These are phyloP conservation scores for Drosophila simulans DNA, from an alignment of 1,140 invertebrate species.

Conservation along the genomic window DNA sequence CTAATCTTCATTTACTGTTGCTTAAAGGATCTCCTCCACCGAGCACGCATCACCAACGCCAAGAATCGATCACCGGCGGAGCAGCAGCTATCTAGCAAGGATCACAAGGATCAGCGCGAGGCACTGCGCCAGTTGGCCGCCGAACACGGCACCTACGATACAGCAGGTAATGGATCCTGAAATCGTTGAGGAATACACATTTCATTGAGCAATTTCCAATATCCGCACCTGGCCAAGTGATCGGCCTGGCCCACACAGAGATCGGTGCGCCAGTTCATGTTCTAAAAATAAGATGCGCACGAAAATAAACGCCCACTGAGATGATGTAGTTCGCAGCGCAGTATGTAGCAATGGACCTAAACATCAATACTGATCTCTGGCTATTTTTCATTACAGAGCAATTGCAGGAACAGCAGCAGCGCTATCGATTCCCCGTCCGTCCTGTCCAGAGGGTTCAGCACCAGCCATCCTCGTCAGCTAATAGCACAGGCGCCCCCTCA, in stretches of 20 bases:
- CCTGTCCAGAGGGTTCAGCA: slow-evolving; percentile 79
- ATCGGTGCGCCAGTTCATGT: slow-evolving; percentile 74
- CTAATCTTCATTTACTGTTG: slow-evolving; percentile 59
- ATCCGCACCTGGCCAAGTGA: slow-evolving; percentile 47
- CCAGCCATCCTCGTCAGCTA: slow-evolving; percentile 47
- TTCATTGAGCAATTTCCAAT: slow-evolving; percentile 29
- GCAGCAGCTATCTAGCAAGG: slow-evolving; percentile 23
- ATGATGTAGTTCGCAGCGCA: slow-evolving; percentile 18
- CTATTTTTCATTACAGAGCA: slow-evolving; percentile 58
- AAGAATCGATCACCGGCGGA: slow-evolving; percentile 27
- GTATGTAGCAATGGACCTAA: slow-evolving; percentile 25
- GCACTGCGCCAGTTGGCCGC: slow-evolving; percentile 58
- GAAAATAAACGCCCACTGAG: slow-evolving; percentile 72
- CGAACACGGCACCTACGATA: slow-evolving; percentile 65
- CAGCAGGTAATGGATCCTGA: slow-evolving; percentile 43
- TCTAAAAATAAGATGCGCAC: slow-evolving; percentile 63
- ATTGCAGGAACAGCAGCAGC: slow-evolving; percentile 75
- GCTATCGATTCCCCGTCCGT: slow-evolving; percentile 79
- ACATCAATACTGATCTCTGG: slow-evolving; percentile 22
- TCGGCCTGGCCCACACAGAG: slow-evolving; percentile 31
- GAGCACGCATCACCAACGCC: slow-evolving; percentile 46
- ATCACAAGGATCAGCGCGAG: slow-evolving; percentile 53
- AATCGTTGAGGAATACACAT: background rate
- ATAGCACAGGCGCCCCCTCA: slow-evolving; percentile 3
- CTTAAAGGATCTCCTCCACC: slow-evolving; percentile 66